Base-by-base conservation (phyloP, 2,113 vertebrate species). In the Hassar affinis region DNA sequence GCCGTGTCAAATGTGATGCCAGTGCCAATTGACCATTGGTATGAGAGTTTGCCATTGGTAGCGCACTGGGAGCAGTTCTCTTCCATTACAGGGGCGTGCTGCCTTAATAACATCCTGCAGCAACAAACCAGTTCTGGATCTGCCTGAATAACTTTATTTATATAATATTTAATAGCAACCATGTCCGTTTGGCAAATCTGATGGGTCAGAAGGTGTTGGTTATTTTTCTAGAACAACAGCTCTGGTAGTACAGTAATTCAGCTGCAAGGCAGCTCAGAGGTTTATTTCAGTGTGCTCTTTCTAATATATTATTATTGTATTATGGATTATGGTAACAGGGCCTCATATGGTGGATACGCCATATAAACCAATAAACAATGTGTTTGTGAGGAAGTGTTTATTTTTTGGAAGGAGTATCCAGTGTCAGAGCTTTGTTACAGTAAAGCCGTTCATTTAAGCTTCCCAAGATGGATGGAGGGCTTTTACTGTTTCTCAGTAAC, bases 41-140 rank as follows among this genome's bases (percentile, higher is more conserved):
- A 82, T 75, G 42, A 82, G 18, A 49, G 47, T 38, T 15, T 33
- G 17, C 38, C 6, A 22, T 22, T 38, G 17, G 30, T 51, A 30
- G n/a, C 8, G 10, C 33, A 20, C 20, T 8, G 17, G 18, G 18
- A 2, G 17, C 47, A 2, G 12, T 64, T 82, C 52, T 74, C 52
- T 27, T 74, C n/a, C 38, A 71, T 74, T 84, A 76, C 75, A 59
- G 25, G 9, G 66, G 56, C 22, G 80, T 61, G 64, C 56, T 30
- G 20, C n/a, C 38, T 35, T 75, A 38, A 81, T 79, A 71, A 30
- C 49, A 78, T 79, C 45, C 72, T 30, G 47, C 49, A 78, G 77
- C 85, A 87, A 86, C 75, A 88, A 90, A 88, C 51, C 56, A 20
- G 47, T 22, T 42, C 54, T 52, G 47, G 10, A 47, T 76, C 27